phyloP scores from a whole-genome alignment of 2,888 invertebrate genomes.

The Diarsia rubi region DNA sequence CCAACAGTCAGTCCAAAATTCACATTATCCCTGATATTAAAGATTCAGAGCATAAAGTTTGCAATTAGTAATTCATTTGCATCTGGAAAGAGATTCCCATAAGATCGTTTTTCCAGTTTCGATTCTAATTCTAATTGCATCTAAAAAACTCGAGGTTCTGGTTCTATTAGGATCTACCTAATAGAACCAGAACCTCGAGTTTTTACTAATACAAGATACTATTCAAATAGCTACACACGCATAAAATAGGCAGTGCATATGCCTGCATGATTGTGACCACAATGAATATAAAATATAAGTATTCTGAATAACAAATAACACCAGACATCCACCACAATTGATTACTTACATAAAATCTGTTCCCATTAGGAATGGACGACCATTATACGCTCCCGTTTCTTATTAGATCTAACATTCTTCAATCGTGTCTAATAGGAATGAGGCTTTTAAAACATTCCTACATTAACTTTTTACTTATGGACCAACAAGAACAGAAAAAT shows the following conservation, averaged over 20 bases:
- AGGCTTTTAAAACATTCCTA: slow-evolving; percentile 73
- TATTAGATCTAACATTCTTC: slow-evolving; percentile 66
- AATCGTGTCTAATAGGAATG: slow-evolving; percentile 70
- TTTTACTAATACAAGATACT: not conserved
- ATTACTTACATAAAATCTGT: slow-evolving; percentile 30
- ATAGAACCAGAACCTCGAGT: not conserved
- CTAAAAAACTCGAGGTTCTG: too few species aligned
- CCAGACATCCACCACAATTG: slow-evolving; percentile 32
- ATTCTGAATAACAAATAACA: slow-evolving; percentile 7
- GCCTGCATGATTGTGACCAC: not conserved
- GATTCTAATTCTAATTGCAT: not conserved
- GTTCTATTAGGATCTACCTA: too few species aligned
- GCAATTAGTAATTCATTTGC: not conserved
- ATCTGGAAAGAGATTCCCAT: not conserved
- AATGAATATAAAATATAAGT: slow-evolving; percentile 6
- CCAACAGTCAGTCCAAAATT: not conserved
- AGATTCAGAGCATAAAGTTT: not conserved
- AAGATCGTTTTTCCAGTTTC: not conserved
- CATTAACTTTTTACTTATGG: slow-evolving; percentile 69
- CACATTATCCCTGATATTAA: not conserved
- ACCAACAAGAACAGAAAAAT: slow-evolving; percentile 75
- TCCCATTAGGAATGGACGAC: slow-evolving; percentile 56
- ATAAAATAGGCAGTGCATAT: too few species aligned
- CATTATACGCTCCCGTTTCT: slow-evolving; percentile 61
- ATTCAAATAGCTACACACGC: not conserved